These are phyloP conservation scores for Biston betularia DNA, from an alignment of 2,888 invertebrate genomes.

Conservation along the genomic window DNA sequence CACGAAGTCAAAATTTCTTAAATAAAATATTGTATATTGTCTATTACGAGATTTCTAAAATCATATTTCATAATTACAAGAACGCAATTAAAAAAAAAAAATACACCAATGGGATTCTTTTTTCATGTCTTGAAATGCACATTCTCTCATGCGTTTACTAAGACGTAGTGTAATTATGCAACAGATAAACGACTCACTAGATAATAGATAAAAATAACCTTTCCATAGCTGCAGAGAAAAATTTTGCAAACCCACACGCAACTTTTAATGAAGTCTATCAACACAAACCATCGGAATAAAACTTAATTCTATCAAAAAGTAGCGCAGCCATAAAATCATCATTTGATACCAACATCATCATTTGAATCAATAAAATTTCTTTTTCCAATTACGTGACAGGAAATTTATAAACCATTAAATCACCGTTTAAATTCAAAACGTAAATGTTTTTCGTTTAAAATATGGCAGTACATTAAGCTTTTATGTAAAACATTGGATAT, in stretches of 20 bases:
- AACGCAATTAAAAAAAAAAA: neutral
- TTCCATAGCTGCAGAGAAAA: slow-evolving; percentile 5
- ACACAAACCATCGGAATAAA: neutral
- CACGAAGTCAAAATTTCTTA: no score
- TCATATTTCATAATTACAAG: no score
- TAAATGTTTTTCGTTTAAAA: slow-evolving; percentile 36
- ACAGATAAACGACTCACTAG: neutral
- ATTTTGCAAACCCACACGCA: slow-evolving; percentile 8
- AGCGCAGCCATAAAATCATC: slow-evolving; percentile 21
- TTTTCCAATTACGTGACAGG: slow-evolving; percentile 36
- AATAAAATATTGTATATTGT: no score
- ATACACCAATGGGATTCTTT: neutral
- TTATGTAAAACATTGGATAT: slow-evolving; percentile 62
- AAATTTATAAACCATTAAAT: slow-evolving; percentile 35
- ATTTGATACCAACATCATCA: slow-evolving; percentile 22
- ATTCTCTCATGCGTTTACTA: neutral
- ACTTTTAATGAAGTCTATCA: neutral
- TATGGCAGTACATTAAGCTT: slow-evolving; percentile 64
- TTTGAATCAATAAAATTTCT: slow-evolving; percentile 38
- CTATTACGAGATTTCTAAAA: no score
- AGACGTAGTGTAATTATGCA: neutral
- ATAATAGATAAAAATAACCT: slow-evolving; percentile 10
- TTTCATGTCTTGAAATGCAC: neutral
- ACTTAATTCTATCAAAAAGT: slow-evolving; percentile 8
- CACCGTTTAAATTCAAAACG: slow-evolving; percentile 18